Base-by-base conservation (phyloP, 2,888 invertebrate genomes). In the Coronaproctus castanopsis region DNA sequence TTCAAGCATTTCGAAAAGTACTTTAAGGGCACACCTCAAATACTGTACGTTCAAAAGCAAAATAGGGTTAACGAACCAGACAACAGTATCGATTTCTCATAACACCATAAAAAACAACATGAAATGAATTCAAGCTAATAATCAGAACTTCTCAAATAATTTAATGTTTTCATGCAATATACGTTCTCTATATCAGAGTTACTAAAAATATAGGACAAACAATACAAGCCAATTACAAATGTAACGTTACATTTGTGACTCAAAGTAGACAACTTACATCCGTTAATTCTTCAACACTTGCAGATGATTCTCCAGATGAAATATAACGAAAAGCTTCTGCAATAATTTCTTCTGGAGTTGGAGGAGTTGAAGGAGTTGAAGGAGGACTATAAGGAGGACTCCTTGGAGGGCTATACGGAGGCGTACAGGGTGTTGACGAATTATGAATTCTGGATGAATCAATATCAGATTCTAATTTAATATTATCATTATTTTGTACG, bases 231-330 rank as follows among this genome's bases (percentile, higher is more conserved):
- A 36, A 36, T 36, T 36, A 5, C 14, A 36, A 36, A 36, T 36
- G 5, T 5, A 5, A 36, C 36, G 36, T 36, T 36, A 36, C 36
- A 14, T 36, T 3, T 20, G 14, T 49, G 20, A 21, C 10, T 48
- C 23, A 55, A 10, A 20, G 2, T 19, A n/a, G 21, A 18, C 59
- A 61, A 71, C 76, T 81, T 83, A 92, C 91, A 88, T 91, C 91
- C 71, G 90, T 91, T 74, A 88, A 88, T 76, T 91, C 91, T 75
- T 91, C 92, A 77, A 91, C 92, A 75, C 90, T 91, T 78, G 89
- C 91, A 71, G 91, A 91, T 74, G 90, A 83, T 79, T 90, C 90
- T 36, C 8, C 36, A 14, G 36, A 36, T 75, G 87, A 85, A 79
- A 88, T 19, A 55, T 54, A 61, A 52, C 53, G 57, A 52, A 59